These are phyloP conservation scores for Dipodomys ordii DNA, from an alignment of 2,113 vertebrate species.

Conservation along the genomic window DNA sequence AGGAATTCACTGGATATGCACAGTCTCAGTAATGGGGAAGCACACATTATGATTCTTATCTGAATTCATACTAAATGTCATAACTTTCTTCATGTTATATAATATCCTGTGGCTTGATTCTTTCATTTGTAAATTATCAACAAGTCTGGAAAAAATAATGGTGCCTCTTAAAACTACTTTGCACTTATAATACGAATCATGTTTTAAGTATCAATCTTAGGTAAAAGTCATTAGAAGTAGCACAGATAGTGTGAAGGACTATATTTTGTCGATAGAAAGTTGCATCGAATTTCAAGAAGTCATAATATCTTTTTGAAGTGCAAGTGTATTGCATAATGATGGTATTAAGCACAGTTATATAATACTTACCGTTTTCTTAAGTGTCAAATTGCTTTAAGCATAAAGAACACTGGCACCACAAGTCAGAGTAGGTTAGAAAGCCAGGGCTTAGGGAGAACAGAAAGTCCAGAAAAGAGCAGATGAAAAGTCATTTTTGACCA, in stretches of 20 bases:
- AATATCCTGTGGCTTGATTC: background rate
- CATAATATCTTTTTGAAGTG: background rate
- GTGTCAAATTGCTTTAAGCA: background rate
- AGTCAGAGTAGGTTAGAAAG: background rate
- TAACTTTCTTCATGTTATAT: background rate
- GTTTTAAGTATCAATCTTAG: background rate
- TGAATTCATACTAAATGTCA: background rate
- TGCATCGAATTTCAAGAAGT: background rate
- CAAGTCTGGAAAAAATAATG: slow-evolving; percentile 44
- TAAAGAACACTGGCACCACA: background rate
- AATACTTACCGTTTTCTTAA: background rate
- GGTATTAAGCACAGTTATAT: background rate
- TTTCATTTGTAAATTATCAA: slow-evolving; percentile 36
- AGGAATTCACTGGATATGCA: background rate
- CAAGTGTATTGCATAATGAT: background rate
- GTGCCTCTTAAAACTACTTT: background rate
- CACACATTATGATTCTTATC: background rate
- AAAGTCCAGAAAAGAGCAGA: background rate
- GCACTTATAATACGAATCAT: background rate
- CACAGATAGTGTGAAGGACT: background rate
- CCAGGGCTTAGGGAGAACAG: background rate
- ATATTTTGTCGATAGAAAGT: background rate
- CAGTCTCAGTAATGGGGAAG: slow-evolving; percentile 37
- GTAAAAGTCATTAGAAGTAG: background rate
- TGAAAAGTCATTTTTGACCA: background rate